Conservation (phyloP, 2,797 vertebrate species). For the Carapus acus region DNA sequence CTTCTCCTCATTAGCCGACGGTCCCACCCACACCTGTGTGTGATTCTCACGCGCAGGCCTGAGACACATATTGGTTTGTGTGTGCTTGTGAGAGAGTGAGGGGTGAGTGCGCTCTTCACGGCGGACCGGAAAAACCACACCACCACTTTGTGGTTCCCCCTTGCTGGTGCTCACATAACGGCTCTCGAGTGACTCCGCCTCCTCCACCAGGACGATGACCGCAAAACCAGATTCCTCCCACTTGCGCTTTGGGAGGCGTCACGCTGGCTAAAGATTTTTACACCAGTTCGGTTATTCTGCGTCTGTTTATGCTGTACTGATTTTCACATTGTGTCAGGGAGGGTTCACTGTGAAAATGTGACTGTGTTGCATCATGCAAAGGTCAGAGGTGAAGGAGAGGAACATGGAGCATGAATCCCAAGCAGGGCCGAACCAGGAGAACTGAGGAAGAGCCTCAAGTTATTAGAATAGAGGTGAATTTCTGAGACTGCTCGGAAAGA, state of each 20-base stretch:
- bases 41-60: conserved; percentile 35
- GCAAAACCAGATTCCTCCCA: conserved; percentile 48
- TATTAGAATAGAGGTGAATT: too few species aligned
- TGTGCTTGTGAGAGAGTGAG: too few species aligned
- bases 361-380: conserved; percentile 13
- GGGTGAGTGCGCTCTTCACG: conserved; percentile 34
- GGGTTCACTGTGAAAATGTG: too few species aligned
- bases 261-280: conserved; percentile 26
- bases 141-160: conserved; percentile 48
- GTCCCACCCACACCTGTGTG: conserved; percentile 27
- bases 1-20: conserved; percentile 3
- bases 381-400: conserved; percentile 64
- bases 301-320: conserved; percentile 28
- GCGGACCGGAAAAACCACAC: conserved; percentile 48
- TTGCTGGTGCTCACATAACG: conserved; percentile 50
- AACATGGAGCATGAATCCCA: conserved; percentile 72
- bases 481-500: too few species aligned
- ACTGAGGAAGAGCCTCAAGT: conserved; percentile 82
- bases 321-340: too few species aligned
- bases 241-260: conserved; percentile 41
- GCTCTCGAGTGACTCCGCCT: conserved; percentile 57
- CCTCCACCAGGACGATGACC: conserved; percentile 56
- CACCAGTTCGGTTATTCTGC: conserved; percentile 46
- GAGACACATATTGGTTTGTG: too few species aligned
- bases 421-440: conserved; percentile 80